These are phyloP conservation scores for Chouioia cunea DNA, from an alignment of 2,888 invertebrate species.

Conservation along the genomic window DNA sequence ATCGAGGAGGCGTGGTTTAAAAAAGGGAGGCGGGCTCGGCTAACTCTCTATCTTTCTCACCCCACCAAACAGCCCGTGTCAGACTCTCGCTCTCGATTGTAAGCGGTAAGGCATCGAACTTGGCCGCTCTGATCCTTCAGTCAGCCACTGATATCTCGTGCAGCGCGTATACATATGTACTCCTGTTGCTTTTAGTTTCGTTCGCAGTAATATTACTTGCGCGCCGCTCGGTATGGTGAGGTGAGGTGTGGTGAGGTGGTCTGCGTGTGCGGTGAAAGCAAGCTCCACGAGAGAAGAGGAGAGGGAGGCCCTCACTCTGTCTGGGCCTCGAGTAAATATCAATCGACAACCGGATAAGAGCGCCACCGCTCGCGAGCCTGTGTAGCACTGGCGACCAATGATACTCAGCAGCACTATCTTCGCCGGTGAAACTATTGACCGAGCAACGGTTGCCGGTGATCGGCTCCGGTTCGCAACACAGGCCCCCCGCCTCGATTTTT, in stretches of 20 bases:
- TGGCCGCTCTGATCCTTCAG: slow-evolving; percentile 50
- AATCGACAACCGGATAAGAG: slow-evolving; percentile 27
- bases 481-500: neutral
- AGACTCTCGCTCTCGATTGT: slow-evolving; percentile 1
- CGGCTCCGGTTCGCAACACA: neutral
- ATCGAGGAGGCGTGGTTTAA: slow-evolving; percentile 65
- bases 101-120: slow-evolving; percentile 64
- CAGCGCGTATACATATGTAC: slow-evolving; percentile 46
- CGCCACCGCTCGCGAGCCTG: slow-evolving; percentile 27
- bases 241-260: neutral
- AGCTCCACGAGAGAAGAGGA: no score
- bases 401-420: slow-evolving; percentile 61
- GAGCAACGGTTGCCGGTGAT: slow-evolving; percentile 3
- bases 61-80: slow-evolving; percentile 40
- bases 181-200: slow-evolving; percentile 14
- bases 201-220: no score
- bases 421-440: slow-evolving; percentile 52
- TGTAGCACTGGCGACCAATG: slow-evolving; percentile 59
- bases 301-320: no score
- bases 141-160: no score
- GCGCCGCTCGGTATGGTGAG: slow-evolving; percentile 1
- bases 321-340: slow-evolving; percentile 26
- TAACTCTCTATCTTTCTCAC: slow-evolving; percentile 57
- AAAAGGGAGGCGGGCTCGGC: slow-evolving; percentile 56
- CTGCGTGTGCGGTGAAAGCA: no score